Evolutionary conservation across 2,113 vertebrate genomes (phyloP).

Genomic region (Zosterops borbonicus): DNA sequence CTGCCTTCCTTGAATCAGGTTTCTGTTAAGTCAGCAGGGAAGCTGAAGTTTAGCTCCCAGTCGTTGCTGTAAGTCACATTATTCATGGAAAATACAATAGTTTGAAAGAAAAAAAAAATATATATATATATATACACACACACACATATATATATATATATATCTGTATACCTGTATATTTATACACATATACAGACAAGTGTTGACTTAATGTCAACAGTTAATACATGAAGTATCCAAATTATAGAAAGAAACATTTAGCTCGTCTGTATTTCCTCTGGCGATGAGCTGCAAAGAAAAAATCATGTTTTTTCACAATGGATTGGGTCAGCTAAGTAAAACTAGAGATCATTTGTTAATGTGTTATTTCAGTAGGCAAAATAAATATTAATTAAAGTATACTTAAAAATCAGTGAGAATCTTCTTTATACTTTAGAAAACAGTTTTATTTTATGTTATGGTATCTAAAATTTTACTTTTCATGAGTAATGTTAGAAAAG

Average conservation of each 20-base stretch:
- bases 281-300: not conserved
- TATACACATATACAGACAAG: not conserved
- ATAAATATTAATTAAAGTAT: not conserved
- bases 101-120: not conserved
- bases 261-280: not conserved
- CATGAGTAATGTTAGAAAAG: not conserved
- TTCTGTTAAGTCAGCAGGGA: not conserved
- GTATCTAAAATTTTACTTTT: not conserved
- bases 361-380: not conserved
- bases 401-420: not conserved
- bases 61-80: not conserved
- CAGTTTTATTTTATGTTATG: not conserved
- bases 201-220: not conserved
- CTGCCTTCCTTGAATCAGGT: not conserved
- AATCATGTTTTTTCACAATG: not conserved
- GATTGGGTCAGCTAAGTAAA: not conserved
- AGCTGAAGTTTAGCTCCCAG: not conserved
- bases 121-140: fast-evolving
- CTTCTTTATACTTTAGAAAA: not conserved
- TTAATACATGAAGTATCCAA: not conserved
- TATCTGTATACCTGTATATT: too few species aligned
- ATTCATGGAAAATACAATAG: not conserved
- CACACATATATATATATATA: not conserved
- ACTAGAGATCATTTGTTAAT: not conserved
- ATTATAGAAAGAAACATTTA: not conserved